Base-by-base conservation (phyloP, 2,888 invertebrate species). In the Pterostichus niger region DNA sequence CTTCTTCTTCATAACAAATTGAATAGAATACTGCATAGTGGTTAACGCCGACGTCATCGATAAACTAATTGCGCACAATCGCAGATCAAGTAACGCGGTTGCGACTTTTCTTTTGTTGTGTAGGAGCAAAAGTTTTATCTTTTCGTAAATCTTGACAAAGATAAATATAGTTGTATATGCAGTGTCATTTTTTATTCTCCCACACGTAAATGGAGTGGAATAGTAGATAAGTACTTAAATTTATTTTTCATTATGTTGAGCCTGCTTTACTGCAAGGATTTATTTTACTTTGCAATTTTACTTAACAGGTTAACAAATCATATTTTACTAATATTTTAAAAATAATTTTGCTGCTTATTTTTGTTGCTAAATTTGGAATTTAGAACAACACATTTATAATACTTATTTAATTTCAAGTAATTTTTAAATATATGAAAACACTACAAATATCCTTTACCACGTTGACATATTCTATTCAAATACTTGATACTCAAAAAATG, bases 71-170 rank as follows among this genome's bases (percentile, higher is more conserved):
- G 64, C 54, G 1, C 15, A 17, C 15, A 17, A 54, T 54, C 54
- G 54, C 24, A 59, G 59, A 59, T 59, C 59, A 59, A 59, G 59
- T 59, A 59, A 59, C 59, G 31, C 24, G 59, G 59, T 7, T 59
- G 59, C 54, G 17, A 9, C 7, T 54, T 54, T 54, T 59, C 59
- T 59, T 59, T 59, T 31, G 31, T 59, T 24, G 17, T 2, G 54
- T 54, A 17, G 54, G 11, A 59, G 59, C 59, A 31, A 59, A 59
- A 59, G 59, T 59, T 59, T 54, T 59, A 59, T 59, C 59, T 59
- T 11, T 59, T 10, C 24, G 59, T 24, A 24, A 59, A 59, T 59
- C 59, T 59, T 59, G 59, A 59, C 59, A 59, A 24, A 59, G 59
- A 59, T 59, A 59, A 24, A 59, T 59, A 59, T 2, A 59, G 54